Percentiles rank a stretch among this genome's conserved stretches.
These are phyloP conservation scores for Sander vitreus DNA, from an alignment of 2,113 vertebrate genomes.

Conservation along the genomic window DNA sequence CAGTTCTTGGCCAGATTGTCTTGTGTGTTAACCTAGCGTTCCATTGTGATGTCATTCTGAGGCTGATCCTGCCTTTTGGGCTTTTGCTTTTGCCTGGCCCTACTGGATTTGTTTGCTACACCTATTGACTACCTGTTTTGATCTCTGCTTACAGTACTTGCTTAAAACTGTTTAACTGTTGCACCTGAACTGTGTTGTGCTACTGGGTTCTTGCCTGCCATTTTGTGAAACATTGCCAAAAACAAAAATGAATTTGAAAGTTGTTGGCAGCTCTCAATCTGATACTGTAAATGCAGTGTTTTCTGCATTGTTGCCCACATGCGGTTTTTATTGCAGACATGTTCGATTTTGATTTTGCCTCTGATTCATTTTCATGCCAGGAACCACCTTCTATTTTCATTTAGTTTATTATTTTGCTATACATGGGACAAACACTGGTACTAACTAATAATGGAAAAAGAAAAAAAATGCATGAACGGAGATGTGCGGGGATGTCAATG, in stretches of 20 bases:
- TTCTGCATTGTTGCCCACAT: background rate
- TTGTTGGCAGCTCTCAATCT: background rate
- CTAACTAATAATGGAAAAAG: background rate
- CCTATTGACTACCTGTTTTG: no score
- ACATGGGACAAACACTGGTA: background rate
- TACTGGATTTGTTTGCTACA: no score
- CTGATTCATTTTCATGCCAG: conserved; percentile 21
- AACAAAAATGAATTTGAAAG: background rate
- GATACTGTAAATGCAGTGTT: background rate
- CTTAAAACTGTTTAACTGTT: no score
- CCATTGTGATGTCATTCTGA: no score
- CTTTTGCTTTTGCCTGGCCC: no score
- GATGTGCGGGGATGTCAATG: background rate
- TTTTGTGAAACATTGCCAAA: background rate
- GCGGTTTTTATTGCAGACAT: conserved; percentile 2
- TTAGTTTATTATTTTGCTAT: background rate
- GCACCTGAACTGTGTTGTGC: no score
- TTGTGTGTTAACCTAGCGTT: no score
- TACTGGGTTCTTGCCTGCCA: no score
- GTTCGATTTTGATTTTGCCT: background rate
- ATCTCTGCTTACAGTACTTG: no score
- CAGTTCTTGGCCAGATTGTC: no score
- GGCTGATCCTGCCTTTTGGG: no score
- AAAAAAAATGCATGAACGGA: conserved; percentile 1
- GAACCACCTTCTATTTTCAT: background rate